Evolutionary conservation across 2,888 invertebrate species (phyloP).

Genomic region (Melieria picta): DNA sequence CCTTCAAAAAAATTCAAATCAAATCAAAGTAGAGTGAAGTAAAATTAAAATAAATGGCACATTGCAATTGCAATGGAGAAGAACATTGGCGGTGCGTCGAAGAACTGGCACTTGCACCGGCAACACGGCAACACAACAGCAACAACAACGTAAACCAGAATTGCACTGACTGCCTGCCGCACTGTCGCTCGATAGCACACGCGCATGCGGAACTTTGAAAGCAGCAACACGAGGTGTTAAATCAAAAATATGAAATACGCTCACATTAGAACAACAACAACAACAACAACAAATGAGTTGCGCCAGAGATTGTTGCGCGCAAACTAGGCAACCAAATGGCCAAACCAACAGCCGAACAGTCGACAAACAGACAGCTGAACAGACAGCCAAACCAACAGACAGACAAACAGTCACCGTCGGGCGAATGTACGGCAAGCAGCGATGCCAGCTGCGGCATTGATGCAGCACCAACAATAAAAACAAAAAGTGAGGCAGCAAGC

Average conservation of each 20-base stretch:
- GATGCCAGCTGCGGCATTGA: not conserved
- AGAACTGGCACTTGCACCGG: no score
- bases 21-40: not conserved
- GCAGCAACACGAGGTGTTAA: conserved; percentile 44
- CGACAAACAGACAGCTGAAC: not conserved
- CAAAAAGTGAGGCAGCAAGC: no score
- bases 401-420: not conserved
- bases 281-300: no score
- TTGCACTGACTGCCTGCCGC: conserved; percentile 12
- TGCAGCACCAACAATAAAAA: no score
- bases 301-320: no score
- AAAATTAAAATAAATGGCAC: not conserved
- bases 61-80: not conserved
- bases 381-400: not conserved
- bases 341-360: not conserved
- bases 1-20: conserved; percentile 23
- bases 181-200: not conserved
- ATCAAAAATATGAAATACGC: conserved; percentile 49
- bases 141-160: conserved; percentile 7
- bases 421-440: not conserved
- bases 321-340: no score
- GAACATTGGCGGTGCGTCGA: not conserved
- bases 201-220: not conserved
- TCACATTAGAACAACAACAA: conserved; percentile 41
- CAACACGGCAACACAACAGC: not conserved